phyloP scores from a whole-genome alignment of 2,113 vertebrate species.

The Tragelaphus scriptus region DNA sequence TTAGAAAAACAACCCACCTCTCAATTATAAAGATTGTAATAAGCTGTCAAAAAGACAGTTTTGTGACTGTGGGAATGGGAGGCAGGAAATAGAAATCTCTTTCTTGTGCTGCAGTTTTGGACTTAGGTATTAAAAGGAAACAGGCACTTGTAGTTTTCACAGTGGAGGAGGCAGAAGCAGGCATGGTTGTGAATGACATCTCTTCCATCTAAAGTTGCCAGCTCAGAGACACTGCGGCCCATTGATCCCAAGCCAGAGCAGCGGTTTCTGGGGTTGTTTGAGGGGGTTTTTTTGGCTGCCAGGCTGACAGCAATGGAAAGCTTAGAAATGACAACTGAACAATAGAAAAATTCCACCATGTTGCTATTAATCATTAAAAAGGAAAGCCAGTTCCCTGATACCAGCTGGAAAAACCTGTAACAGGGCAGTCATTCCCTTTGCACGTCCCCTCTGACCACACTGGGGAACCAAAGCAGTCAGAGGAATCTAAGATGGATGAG shows the following conservation, averaged over 20 bases:
- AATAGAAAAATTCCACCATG: constrained; percentile 19
- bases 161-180: constrained; percentile 29
- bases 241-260: constrained; percentile 37
- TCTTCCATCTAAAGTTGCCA: constrained; percentile 20
- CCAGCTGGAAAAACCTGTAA: background rate
- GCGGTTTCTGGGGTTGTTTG: background rate
- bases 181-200: constrained; percentile 15
- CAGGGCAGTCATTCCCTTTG: background rate
- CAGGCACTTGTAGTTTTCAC: constrained; percentile 29
- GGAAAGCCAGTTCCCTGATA: background rate
- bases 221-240: background rate
- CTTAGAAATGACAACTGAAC: constrained; percentile 42
- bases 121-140: constrained; percentile 51
- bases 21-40: constrained; percentile 28
- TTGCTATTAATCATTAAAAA: constrained; percentile 46
- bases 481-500: background rate
- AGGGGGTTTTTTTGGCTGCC: background rate
- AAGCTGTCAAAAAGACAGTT: constrained; percentile 26
- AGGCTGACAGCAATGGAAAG: constrained; percentile 29
- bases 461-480: background rate
- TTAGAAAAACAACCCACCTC: background rate
- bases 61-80: constrained; percentile 16
- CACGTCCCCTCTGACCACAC: background rate
- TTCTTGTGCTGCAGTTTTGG: background rate
- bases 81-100: constrained; percentile 57